A percentile compares a stretch with the other conserved stretches of the same genome.
phyloP scores from a whole-genome alignment of 2,113 vertebrate genomes.

The Maccullochella peelii region DNA sequence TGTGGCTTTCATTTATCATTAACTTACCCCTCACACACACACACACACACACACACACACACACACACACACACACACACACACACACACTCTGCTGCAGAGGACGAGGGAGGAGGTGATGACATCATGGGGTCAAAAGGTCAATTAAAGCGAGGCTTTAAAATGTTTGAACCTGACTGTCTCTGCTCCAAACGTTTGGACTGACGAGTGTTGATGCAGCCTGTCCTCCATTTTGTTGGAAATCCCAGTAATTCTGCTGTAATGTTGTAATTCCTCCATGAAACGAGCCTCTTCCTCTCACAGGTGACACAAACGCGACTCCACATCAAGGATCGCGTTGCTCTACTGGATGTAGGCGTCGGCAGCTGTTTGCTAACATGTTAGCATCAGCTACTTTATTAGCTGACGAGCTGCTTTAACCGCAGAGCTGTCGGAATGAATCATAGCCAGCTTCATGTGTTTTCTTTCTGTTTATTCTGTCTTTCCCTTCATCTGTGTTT shows the following conservation, averaged over 20 bases:
- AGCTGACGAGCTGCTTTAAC: background rate
- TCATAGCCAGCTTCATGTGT: background rate
- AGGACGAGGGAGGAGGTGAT: conserved; percentile 25
- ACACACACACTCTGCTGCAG: background rate
- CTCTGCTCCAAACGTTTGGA: no score
- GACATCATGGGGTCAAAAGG: conserved; percentile 59
- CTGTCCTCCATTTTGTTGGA: no score
- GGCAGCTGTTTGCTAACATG: background rate
- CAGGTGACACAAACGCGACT: no score
- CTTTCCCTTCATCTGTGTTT: conserved; percentile 11
- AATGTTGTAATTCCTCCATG: no score
- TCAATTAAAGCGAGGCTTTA: background rate
- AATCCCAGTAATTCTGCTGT: no score
- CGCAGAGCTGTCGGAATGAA: background rate
- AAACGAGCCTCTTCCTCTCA: no score
- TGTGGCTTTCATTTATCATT: conserved; percentile 63
- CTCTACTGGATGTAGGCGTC: no score
- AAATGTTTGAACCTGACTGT: no score
- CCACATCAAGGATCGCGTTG: no score
- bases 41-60: conserved; percentile 2
- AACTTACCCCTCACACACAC: conserved; percentile 14
- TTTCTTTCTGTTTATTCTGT: background rate
- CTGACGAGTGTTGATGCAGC: no score
- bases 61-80: conserved; percentile 12
- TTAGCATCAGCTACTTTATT: background rate